Evolutionary conservation across 2,888 invertebrate genomes (phyloP), one percentile per base, ranked within the genome.

Genomic region (Sphecodes monilicornis): DNA sequence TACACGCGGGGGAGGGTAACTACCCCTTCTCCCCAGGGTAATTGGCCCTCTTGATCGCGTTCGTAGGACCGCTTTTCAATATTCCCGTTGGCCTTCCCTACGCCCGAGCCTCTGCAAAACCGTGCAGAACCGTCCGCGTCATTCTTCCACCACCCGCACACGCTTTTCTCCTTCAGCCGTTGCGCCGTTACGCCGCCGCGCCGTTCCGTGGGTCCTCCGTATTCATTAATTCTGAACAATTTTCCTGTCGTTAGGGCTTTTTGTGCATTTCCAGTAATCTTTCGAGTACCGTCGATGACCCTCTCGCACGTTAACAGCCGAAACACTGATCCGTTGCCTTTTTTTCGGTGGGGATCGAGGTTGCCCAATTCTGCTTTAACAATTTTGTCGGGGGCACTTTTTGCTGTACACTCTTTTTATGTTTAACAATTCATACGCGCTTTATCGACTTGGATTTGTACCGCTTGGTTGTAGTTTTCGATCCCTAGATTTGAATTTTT

Each of bases 21-120:
- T 46, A 13, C 36, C 57, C 43, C 32, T 87, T 71, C 80, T 83
- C 88, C 82, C 80, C 80, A 89, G 86, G 92, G 92, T 94, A 94
- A 94, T 94, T 94, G 94, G 94, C 92, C 92, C 94, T 94, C 94
- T 94, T 93, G 94, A 94, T 94, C 94, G 93, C 88, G 88, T 91
- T 91, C 90, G 88, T 86, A 90, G 91, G 88, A 90, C 91, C 90
- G 92, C 92, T 92, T 94, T 93, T 93, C 93, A 94, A 93, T 93
- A 93, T 91, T 90, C 91, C 83, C 76, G 79, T 79, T 80, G 78
- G 64, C 60, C 81, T 60, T 79, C 64, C 80, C 71, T 82, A 50
- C 74, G 80, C 36, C 36, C 82, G 72, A 60, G 57, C 68, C 83
- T 60, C 13, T 60, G 26, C 60, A 16, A 16, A 6, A 16, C 60